Evolutionary conservation across 2,113 vertebrate genomes (phyloP), one percentile per base, ranked within the genome.

Genomic region (Xiphias gladius): DNA sequence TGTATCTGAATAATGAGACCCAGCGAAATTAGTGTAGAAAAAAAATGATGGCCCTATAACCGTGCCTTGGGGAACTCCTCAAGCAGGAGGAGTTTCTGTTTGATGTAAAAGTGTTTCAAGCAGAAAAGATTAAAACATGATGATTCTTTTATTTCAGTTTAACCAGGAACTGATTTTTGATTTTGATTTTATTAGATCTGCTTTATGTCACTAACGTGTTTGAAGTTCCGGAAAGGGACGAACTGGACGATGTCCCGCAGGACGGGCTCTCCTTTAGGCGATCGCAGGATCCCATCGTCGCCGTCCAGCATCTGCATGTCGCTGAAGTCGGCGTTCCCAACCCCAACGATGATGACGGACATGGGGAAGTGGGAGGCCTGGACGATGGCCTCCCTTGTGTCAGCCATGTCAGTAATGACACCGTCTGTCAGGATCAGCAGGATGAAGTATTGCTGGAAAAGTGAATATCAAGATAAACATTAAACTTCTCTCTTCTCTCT

Each of bases 241-340:
- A 99, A 99, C 95, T 99, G 98, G 76, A 99, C 98, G 1, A 99
- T 99, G 93, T 99, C 98, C 46, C 98, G 94, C 50, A 98, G 95
- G 78, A 97, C 97, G 0, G 98, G 97, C 79, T 99, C 98, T 35
- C 98, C 98, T 82, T 96, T 97, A 24, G 97, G 97, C 0, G 98
- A 99, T 30, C 97, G 94, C 77, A 99, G 94, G 90, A 99, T 98
- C 52, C 98, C 98, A 0, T 98, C 97, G 0, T 99, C 98, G 0
- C 98, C 98, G 0, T 99, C 98, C 86, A 99, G 91, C 96, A 99
- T 98, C 95, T 98, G 97, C 98, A 99, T 99, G 95, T 99, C 98
- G 0, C 97, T 97, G 82, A 99, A 99, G 85, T 99, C 98, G 0
- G 98, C 98, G 0, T 96, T 99, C 22, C 98, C 98, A 11, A 99